Evolutionary conservation across 2,113 vertebrate species (phyloP), one percentile per base, ranked within the genome.

Genomic region (Chelonoidis abingdonii): DNA sequence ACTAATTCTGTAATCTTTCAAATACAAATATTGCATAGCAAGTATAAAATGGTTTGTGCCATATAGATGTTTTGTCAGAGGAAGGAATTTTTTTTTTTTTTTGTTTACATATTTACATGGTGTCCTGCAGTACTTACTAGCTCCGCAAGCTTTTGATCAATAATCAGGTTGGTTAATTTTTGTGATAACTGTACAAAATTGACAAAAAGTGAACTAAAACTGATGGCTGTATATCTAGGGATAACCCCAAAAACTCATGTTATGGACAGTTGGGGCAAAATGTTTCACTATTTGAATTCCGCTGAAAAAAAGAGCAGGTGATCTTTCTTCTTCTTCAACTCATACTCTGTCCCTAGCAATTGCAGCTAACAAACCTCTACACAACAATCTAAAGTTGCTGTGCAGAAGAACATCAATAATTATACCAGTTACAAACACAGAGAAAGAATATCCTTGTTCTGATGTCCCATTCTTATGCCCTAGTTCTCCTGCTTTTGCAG

Each of bases 1-100:
- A 65, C 29, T 76, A 44, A 38, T 86, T 44, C 80, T 41, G 0
- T 11, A 52, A 49, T 0, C 1, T 0, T 35, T 19, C 75, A 94
- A 89, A 93, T 19, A 4, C 22, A 24, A 41, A 57, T 5, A 89
- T 9, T 0, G 0, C 21, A 75, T 0, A 0, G 2, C 5, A 84
- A 41, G 19, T 65, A 90, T 65, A 13, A 76, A 2, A 35, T 13
- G 11, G 5, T 12, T 47, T 11, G 41, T 17, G 57, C 19, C 16
- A 87, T 9, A 91, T 91, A 83, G 12, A 22, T 57, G 83, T 53
- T 4, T 49, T 11, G 21, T 56, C 13, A 10, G 4, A 27, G 38
- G 24, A 27, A 78, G 41, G 44, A 47, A 27, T 49, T 49, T 3
- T 49, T 49, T 44, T 8, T 50, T 47, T 10, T 44, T 9, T 50